Conservation (phyloP, 2,797 vertebrate genomes). For the Harpagifer antarcticus region DNA sequence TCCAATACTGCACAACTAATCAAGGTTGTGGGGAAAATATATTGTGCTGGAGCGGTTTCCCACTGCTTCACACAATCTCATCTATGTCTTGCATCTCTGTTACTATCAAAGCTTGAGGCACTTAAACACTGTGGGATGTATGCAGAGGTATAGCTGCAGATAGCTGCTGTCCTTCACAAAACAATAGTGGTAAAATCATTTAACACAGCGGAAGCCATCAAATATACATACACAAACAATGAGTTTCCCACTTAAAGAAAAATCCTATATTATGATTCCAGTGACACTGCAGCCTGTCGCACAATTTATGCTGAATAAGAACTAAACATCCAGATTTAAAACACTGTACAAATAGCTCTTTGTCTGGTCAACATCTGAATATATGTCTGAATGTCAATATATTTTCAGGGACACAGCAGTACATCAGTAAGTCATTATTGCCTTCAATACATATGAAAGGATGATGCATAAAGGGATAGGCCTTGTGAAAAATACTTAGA, state of each 20-base stretch:
- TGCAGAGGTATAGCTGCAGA: constrained; percentile 50
- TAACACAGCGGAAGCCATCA: constrained; percentile 37
- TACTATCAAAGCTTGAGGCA: constrained; percentile 75
- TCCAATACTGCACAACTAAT: constrained; percentile 71
- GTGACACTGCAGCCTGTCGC: constrained; percentile 12
- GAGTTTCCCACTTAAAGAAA: not conserved
- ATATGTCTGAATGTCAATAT: not conserved
- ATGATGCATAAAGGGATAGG: not conserved
- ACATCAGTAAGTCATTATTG: constrained; percentile 17
- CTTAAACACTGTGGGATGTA: constrained; percentile 75
- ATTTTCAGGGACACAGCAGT: constrained; percentile 5
- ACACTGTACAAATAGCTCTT: not conserved
- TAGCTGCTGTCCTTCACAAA: constrained; percentile 26
- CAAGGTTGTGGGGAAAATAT: constrained; percentile 67
- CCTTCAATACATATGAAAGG: constrained; percentile 1
- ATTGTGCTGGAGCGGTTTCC: constrained; percentile 63
- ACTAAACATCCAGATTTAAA: constrained; percentile 18
- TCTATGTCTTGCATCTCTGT: constrained; percentile 55
- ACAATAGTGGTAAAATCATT: constrained; percentile 33
- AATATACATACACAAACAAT: constrained; percentile 22
- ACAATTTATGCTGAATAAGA: not conserved
- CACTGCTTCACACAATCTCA: constrained; percentile 53
- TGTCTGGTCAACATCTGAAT: not conserved
- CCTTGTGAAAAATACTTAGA: not conserved
- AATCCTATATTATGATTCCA: constrained; percentile 24